phyloP scores from a whole-genome alignment of 2,797 vertebrate species.

The Artibeus lituratus region DNA sequence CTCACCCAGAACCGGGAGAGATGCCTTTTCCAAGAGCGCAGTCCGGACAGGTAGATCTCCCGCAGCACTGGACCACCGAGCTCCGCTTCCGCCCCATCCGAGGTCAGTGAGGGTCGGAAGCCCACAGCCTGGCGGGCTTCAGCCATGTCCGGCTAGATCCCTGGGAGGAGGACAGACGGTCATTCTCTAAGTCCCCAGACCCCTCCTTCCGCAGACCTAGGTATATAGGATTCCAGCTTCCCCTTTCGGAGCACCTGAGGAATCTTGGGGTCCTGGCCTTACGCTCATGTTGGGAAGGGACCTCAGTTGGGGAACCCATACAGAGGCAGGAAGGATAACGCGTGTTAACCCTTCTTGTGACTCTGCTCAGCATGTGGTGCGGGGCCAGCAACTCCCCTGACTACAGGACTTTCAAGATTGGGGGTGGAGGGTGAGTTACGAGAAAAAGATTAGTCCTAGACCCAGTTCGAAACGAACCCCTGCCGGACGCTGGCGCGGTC shows the following conservation, averaged over 20 bases:
- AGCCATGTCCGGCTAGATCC: slow-evolving; percentile 44
- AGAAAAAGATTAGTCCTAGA: not conserved
- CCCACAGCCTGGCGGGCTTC: slow-evolving; percentile 63
- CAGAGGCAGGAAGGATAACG: not conserved
- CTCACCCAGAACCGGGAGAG: slow-evolving; percentile 89
- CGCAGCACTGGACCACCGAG: slow-evolving; percentile 86
- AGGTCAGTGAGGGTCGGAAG: slow-evolving; percentile 23
- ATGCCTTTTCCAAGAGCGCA: slow-evolving; percentile 90
- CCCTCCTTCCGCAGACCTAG: not conserved
- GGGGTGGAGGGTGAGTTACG: not conserved
- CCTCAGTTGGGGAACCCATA: not conserved
- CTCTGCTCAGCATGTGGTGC: not conserved
- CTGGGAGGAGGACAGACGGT: not conserved
- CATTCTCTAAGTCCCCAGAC: not conserved
- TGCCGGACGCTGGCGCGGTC: not conserved
- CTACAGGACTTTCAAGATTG: not conserved
- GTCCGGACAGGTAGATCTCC: slow-evolving; percentile 89
- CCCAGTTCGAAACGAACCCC: not conserved
- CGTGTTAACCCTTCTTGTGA: not conserved
- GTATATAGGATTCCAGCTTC: not conserved
- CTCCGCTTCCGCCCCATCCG: slow-evolving; percentile 83
- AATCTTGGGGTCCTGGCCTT: not conserved
- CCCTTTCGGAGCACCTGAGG: not conserved
- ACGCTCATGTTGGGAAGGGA: not conserved
- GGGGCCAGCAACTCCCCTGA: not conserved